Evolutionary conservation across 2,797 vertebrate species (phyloP).

Genomic region (Urophycis tenuis): DNA sequence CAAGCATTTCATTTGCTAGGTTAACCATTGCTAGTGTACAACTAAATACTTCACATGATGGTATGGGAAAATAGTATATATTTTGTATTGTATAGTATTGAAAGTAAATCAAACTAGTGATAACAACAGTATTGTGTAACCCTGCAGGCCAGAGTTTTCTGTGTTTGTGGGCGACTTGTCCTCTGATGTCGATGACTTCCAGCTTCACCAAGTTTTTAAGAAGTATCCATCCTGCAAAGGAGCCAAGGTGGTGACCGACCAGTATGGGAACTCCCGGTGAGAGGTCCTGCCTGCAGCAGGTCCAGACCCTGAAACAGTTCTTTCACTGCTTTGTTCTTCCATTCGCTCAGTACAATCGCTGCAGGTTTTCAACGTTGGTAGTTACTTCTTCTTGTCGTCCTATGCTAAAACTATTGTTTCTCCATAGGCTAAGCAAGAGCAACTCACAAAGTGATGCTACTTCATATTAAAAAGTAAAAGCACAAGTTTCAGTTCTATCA

Average conservation of each 20-base stretch:
- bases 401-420: slow-evolving; percentile 83
- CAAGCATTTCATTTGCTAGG: too few species aligned
- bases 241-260: slow-evolving; percentile 88
- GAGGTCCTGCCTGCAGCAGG: neutral
- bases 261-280: slow-evolving; percentile 87
- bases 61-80: too few species aligned
- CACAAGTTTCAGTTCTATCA: slow-evolving; percentile 82
- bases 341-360: slow-evolving; percentile 18
- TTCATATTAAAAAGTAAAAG: slow-evolving; percentile 85
- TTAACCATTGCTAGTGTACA: too few species aligned
- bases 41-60: too few species aligned
- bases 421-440: slow-evolving; percentile 84
- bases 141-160: slow-evolving; percentile 79
- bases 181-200: slow-evolving; percentile 85
- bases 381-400: slow-evolving; percentile 62
- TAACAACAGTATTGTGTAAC: neutral
- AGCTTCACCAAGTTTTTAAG: slow-evolving; percentile 89
- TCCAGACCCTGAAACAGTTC: neutral
- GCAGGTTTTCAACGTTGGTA: slow-evolving; percentile 27
- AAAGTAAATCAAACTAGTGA: neutral
- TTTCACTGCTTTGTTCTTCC: slow-evolving; percentile 13
- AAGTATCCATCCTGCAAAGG: slow-evolving; percentile 86
- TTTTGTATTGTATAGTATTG: neutral
- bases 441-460: slow-evolving; percentile 85
- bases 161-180: slow-evolving; percentile 92